Conservation (phyloP, 2,888 invertebrate species). For the Eupelmus urozonus region DNA sequence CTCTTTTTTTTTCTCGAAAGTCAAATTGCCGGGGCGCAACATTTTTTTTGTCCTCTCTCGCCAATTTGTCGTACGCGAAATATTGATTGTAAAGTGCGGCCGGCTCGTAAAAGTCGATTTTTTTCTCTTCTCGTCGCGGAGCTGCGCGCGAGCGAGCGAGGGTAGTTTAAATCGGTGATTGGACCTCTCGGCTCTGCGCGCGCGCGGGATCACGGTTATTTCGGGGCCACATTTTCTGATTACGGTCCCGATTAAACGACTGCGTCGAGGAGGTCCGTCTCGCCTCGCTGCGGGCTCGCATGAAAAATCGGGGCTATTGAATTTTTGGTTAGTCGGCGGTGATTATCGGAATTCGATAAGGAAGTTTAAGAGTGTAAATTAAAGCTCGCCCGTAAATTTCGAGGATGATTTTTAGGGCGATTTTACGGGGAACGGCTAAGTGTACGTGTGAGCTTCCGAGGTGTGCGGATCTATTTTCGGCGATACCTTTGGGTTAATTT, state of each 20-base stretch:
- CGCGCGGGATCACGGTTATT: conserved; percentile 35
- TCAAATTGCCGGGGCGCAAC: conserved; percentile 39
- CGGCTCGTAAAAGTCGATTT: conserved; percentile 44
- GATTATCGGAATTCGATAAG: too few species aligned
- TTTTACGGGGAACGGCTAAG: too few species aligned
- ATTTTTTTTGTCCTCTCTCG: conserved; percentile 13
- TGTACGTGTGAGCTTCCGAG: too few species aligned
- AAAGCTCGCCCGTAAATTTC: neutral
- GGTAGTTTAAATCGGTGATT: conserved; percentile 50
- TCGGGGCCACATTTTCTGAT: conserved; percentile 40
- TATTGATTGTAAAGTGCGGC: conserved; percentile 50
- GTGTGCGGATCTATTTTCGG: too few species aligned
- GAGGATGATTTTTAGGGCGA: neutral
- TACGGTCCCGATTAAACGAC: conserved; percentile 50
- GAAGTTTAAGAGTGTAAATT: neutral
- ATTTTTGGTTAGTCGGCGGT: neutral
- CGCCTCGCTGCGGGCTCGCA: neutral
- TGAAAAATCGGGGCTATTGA: neutral
- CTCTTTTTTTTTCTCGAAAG: conserved; percentile 34
- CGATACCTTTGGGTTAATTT: too few species aligned
- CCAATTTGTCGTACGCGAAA: conserved; percentile 42
- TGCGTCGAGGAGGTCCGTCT: neutral
- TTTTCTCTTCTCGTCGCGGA: neutral
- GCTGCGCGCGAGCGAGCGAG: conserved; percentile 2
- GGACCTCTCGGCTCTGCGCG: neutral